Percentiles rank a stretch among this genome's conserved stretches.
phyloP scores from a whole-genome alignment of 2,113 vertebrate genomes.

The Rhabdomys dilectus region DNA sequence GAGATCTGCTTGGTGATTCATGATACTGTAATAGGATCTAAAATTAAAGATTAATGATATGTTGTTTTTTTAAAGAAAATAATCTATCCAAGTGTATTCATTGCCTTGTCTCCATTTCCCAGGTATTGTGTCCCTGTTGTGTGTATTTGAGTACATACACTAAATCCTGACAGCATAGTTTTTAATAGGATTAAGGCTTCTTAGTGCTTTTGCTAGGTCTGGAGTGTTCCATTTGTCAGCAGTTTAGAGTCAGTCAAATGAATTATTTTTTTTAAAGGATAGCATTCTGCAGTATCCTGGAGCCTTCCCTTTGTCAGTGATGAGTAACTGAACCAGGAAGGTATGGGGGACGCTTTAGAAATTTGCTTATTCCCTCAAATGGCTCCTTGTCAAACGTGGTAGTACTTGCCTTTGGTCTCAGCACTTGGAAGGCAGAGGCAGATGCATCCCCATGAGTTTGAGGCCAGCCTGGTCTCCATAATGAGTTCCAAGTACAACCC shows the following conservation, averaged over 20 bases:
- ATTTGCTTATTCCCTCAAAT: background rate
- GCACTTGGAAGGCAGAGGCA: background rate
- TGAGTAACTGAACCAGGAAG: background rate
- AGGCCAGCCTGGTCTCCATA: background rate
- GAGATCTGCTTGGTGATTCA: slow-evolving; percentile 45
- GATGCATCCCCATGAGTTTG: background rate
- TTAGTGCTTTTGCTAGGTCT: background rate
- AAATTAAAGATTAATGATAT: slow-evolving; percentile 68
- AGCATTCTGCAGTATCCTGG: background rate
- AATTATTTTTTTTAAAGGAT: background rate
- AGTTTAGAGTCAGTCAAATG: slow-evolving; percentile 3
- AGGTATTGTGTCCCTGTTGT: background rate
- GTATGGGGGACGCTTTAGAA: background rate
- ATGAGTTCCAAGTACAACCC: background rate
- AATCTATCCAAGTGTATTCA: slow-evolving; percentile 44
- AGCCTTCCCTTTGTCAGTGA: background rate
- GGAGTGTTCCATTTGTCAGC: slow-evolving; percentile 14
- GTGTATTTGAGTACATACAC: background rate
- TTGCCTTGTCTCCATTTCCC: slow-evolving; percentile 42
- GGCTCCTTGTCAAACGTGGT: background rate
- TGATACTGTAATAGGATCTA: slow-evolving; percentile 63
- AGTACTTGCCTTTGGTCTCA: background rate
- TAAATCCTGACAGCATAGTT: background rate
- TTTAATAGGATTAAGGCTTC: background rate
- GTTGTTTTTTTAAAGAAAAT: slow-evolving; percentile 63